A percentile compares a stretch with the other conserved stretches of the same genome.
phyloP scores from a whole-genome alignment of 2,113 vertebrate genomes.

The Rhinoderma darwinii region DNA sequence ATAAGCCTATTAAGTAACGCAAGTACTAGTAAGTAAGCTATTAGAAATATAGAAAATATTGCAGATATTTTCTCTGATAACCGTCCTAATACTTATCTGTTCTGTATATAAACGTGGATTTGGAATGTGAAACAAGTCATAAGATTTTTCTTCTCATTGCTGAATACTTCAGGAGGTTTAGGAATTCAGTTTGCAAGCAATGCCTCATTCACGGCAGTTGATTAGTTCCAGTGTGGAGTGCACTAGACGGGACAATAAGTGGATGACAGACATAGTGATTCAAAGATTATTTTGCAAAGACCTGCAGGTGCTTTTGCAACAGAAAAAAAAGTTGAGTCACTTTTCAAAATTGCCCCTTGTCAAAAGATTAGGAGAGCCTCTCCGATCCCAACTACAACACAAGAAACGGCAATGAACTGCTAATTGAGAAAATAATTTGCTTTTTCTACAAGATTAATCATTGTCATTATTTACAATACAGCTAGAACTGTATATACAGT shows the following conservation, averaged over 20 bases:
- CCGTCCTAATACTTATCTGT: conserved; percentile 69
- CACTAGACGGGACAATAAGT: conserved; percentile 80
- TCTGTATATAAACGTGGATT: conserved; percentile 71
- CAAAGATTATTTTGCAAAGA: conserved; percentile 80
- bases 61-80: too few relatives aligned
- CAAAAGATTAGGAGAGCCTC: conserved; percentile 64
- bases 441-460: conserved; percentile 5
- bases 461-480: neutral
- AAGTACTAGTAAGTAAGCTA: too few relatives aligned
- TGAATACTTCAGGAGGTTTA: conserved; percentile 72
- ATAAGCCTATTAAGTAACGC: neutral
- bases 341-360: conserved; percentile 67
- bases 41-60: neutral
- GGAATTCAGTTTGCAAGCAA: conserved; percentile 71
- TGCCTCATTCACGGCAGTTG: conserved; percentile 71
- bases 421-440: conserved; percentile 46
- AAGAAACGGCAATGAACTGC: conserved; percentile 33
- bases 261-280: conserved; percentile 79
- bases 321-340: conserved; percentile 64
- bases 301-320: conserved; percentile 82
- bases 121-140: conserved; percentile 73
- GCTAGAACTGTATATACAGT: neutral
- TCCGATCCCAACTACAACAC: conserved; percentile 1
- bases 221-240: conserved; percentile 76
- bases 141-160: conserved; percentile 67